Base-by-base conservation (phyloP, 1,140 invertebrate species). In the Homarus americanus region DNA sequence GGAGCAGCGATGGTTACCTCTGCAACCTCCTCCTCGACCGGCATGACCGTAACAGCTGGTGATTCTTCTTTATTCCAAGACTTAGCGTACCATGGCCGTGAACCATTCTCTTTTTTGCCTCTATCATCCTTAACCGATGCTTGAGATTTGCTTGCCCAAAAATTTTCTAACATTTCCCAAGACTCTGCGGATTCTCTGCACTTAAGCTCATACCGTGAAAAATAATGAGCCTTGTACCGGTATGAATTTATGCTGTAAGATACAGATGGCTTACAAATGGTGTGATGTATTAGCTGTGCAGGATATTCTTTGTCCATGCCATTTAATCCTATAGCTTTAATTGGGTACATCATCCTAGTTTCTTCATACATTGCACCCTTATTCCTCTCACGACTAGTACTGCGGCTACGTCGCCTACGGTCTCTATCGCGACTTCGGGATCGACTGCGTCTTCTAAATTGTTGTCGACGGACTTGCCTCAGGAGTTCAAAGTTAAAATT, bases 401-500 rank as follows among this genome's bases (percentile, higher is more conserved):
- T 69, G 63, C 63, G 63, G 28, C 63, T 69, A 32, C 63, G 63
- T 28, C 82, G 53, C n/a, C 89, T 44, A 58, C 80, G 32, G 58
- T 38, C 75, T 17, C 73, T 76, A 38, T 66, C 44, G 40, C 76
- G 38, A 84, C 40, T 78, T 40, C 63, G n/a, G n/a, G 63, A 69
- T 2, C 66, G 28, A 34, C 28, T 91, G 32, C 49, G 36, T 32
- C 78, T n/a, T 75, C 78, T 78, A 28, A 88, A 58, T 53, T 83
- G 79, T 20, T 73, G 36, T 28, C 76, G 40, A 36, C 85, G 76
- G 28, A 83, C 58, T 53, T 83, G 79, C 49, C 34, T 41, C 34
- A 92, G 28, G 28, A 83, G 20, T 32, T 84, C 91, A 76, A 92
- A 88, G 44, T 58, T 34, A 79, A 82, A 87, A 20, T 84, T 88